phyloP scores from a whole-genome alignment of 2,113 vertebrate species.

The Harpagus bidentatus region DNA sequence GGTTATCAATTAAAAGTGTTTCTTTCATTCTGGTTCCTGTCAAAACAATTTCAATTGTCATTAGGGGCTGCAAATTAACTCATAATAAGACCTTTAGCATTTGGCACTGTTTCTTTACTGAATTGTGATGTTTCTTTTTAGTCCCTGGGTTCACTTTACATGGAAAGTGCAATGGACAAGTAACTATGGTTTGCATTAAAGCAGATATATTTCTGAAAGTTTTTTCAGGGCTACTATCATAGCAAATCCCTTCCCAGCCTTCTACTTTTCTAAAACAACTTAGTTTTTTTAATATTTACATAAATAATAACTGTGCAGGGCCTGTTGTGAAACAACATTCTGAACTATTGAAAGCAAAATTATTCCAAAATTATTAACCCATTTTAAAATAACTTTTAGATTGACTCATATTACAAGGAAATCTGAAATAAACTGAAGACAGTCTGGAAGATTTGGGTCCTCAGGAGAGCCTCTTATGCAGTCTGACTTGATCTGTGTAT shows the following conservation, averaged over 20 bases:
- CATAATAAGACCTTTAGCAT: background rate
- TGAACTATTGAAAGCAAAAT: background rate
- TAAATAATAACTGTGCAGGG: background rate
- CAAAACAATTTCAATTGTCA: background rate
- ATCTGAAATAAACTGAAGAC: background rate
- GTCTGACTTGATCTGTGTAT: background rate
- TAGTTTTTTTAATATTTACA: background rate
- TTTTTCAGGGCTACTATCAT: background rate
- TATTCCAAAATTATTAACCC: background rate
- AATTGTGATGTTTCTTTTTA: background rate
- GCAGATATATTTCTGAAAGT: background rate
- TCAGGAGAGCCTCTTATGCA: background rate
- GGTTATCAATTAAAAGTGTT: background rate
- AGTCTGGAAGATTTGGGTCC: background rate
- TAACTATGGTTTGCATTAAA: background rate
- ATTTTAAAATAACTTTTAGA: background rate
- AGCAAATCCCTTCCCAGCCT: background rate
- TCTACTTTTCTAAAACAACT: background rate
- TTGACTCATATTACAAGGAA: background rate
- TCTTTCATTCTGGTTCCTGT: background rate
- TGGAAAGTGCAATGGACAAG: background rate
- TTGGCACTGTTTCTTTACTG: background rate
- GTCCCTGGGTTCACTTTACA: background rate
- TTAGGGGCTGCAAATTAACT: background rate
- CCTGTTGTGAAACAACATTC: background rate